These are phyloP conservation scores for Apamea sordens DNA, from an alignment of 2,888 invertebrate genomes.

Conservation along the genomic window DNA sequence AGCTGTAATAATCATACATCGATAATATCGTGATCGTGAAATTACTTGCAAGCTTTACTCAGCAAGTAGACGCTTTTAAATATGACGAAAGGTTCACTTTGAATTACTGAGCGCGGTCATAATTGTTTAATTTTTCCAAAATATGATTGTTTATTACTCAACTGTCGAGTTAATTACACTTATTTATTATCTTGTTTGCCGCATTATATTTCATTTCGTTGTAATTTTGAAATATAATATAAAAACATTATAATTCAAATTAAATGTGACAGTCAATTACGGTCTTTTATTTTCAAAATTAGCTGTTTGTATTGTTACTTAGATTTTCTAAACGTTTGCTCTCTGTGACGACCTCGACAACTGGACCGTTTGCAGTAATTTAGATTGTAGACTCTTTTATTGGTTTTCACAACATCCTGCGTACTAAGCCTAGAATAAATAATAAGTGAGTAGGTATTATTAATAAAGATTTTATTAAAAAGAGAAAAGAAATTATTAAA, in stretches of 20 bases:
- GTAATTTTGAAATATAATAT: constrained; percentile 6
- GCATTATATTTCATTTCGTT: background rate
- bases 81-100: constrained; percentile 35
- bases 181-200: constrained; percentile 4
- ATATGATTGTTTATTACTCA: constrained; percentile 5
- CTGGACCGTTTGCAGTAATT: constrained; percentile 2
- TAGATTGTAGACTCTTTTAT: constrained; percentile 48
- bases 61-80: constrained; percentile 38
- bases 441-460: background rate
- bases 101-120: constrained; percentile 19
- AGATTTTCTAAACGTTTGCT: constrained; percentile 25
- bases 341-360: constrained; percentile 41
- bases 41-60: constrained; percentile 39
- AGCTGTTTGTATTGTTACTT: constrained; percentile 15
- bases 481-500: too few species aligned
- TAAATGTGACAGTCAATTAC: constrained; percentile 4
- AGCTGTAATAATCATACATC: constrained; percentile 39
- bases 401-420: constrained; percentile 49
- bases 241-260: background rate
- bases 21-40: constrained; percentile 57
- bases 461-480: background rate
- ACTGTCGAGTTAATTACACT: constrained; percentile 21
- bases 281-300: constrained; percentile 12
- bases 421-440: constrained; percentile 10
- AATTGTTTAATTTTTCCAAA: constrained; percentile 23